phyloP scores from a whole-genome alignment of 2,797 vertebrate species.

The Eutrigla gurnardus region DNA sequence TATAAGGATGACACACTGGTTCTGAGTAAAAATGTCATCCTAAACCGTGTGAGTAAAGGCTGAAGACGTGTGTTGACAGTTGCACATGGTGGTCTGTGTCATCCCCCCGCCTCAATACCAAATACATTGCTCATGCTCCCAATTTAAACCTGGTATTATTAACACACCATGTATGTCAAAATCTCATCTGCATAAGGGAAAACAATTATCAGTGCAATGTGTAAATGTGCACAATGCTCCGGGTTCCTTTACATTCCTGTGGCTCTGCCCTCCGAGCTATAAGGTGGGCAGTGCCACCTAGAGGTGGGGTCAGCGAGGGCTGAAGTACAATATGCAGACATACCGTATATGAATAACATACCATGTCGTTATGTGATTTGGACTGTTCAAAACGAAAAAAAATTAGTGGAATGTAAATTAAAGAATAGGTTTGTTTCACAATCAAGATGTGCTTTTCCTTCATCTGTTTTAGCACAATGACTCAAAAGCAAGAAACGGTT shows the following conservation, averaged over 20 bases:
- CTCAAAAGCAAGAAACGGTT: background rate
- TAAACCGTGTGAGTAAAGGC: background rate
- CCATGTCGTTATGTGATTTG: background rate
- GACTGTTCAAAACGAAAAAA: background rate
- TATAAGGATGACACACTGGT: background rate
- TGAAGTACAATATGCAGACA: slow-evolving; percentile 33
- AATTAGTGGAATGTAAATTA: background rate
- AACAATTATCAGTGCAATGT: background rate
- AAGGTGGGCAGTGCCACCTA: slow-evolving; percentile 74
- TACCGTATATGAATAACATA: background rate
- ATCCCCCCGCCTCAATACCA: background rate
- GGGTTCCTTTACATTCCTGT: background rate
- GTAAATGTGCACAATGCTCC: background rate
- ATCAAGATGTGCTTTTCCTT: background rate
- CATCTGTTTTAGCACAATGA: background rate
- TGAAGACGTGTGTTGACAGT: background rate
- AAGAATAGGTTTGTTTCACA: background rate
- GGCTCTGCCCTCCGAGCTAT: slow-evolving; percentile 20
- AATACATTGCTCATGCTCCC: background rate
- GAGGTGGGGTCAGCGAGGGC: slow-evolving; percentile 72
- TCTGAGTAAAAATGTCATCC: background rate
- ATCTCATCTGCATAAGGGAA: background rate
- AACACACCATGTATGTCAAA: background rate
- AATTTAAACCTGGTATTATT: slow-evolving; percentile 3
- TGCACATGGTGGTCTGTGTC: background rate